These are phyloP conservation scores for Nymphalis polychloros DNA, from an alignment of 2,888 invertebrate genomes.

Conservation along the genomic window DNA sequence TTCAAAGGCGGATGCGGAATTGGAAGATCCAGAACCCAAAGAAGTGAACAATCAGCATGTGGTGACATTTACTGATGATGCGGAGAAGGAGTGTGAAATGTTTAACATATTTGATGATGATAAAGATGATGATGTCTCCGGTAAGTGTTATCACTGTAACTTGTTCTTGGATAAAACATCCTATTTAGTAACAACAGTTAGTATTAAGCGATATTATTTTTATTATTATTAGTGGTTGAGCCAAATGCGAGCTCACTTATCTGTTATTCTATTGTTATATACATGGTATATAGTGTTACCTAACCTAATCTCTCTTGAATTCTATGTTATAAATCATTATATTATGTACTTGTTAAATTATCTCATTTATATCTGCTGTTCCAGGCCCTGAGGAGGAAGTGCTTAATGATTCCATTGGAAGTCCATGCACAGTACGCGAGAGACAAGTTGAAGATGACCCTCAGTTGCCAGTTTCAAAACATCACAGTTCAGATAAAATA, in stretches of 20 bases:
- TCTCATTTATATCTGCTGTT: background rate
- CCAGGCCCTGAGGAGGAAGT: conserved; percentile 52
- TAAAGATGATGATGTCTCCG: conserved; percentile 52
- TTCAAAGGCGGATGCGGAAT: conserved; percentile 25
- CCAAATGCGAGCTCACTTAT: too few relatives aligned
- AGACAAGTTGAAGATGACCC: conserved; percentile 22
- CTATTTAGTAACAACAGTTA: too few relatives aligned
- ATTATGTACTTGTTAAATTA: too few relatives aligned
- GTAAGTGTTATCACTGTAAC: conserved; percentile 35
- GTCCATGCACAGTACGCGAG: conserved; percentile 63
- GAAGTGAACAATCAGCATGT: conserved; percentile 42
- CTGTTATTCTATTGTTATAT: too few relatives aligned
- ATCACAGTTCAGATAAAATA: conserved; percentile 37
- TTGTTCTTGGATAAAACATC: too few relatives aligned
- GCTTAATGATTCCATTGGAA: conserved; percentile 47
- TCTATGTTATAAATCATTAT: too few relatives aligned
- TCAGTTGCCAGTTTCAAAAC: conserved; percentile 11
- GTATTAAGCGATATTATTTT: too few relatives aligned
- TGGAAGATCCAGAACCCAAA: background rate
- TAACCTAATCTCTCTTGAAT: too few relatives aligned
- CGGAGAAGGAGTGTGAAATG: conserved; percentile 48
- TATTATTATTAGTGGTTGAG: too few relatives aligned
- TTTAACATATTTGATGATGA: conserved; percentile 65
- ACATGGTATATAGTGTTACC: too few relatives aligned
- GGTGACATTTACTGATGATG: conserved; percentile 49